Percentiles rank a stretch among this genome's conserved stretches.
Evolutionary conservation across 2,797 vertebrate species (phyloP).

Genomic region (Scolopax rusticola): DNA sequence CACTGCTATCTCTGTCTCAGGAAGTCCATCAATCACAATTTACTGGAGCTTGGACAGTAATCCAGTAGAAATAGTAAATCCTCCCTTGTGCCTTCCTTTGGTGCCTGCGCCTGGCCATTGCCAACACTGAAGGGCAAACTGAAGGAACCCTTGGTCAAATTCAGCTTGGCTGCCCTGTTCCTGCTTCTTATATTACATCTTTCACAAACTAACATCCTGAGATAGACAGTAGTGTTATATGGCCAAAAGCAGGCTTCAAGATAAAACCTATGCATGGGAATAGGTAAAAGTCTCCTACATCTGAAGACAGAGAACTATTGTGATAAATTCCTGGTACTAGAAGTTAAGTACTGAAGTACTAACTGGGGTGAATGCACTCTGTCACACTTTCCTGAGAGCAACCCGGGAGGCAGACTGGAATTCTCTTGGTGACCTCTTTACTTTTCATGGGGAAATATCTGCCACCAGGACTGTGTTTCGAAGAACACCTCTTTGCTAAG

Average conservation of each 20-base stretch:
- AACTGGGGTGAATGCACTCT: neutral
- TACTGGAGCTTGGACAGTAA: neutral
- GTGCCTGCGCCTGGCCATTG: fast-evolving
- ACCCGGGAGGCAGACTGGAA: neutral
- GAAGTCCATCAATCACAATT: neutral
- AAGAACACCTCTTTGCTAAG: neutral
- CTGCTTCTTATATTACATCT: neutral
- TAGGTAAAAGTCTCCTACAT: neutral
- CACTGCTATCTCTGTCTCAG: neutral
- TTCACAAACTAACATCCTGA: neutral
- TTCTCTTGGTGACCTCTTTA: neutral
- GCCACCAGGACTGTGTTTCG: neutral
- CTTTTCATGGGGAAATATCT: neutral
- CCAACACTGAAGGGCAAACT: neutral
- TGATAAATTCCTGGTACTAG: neutral
- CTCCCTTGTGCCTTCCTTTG: neutral
- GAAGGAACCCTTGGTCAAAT: neutral
- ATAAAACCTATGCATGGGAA: neutral
- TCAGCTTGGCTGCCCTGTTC: neutral
- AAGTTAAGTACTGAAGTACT: neutral
- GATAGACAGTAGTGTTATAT: neutral
- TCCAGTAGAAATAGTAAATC: neutral
- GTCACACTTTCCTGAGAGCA: neutral
- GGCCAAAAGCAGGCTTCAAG: neutral
- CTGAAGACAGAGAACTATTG: neutral